A percentile compares a stretch with the other conserved stretches of the same genome.
These are phyloP conservation scores for Gavia stellata DNA, from an alignment of 2,113 vertebrate genomes.

Conservation along the genomic window DNA sequence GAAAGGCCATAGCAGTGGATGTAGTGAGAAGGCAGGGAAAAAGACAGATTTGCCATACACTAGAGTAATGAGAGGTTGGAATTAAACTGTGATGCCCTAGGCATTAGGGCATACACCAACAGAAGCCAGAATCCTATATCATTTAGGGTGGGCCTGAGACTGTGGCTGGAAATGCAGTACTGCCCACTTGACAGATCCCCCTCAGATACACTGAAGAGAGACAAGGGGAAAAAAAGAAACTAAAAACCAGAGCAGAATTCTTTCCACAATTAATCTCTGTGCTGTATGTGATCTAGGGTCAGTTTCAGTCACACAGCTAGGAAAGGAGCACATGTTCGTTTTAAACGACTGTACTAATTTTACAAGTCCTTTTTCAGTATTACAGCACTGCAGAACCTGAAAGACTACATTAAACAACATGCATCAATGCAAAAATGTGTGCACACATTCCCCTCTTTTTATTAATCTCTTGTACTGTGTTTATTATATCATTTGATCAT, in stretches of 20 bases:
- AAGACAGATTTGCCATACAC: not conserved
- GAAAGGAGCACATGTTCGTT: not conserved
- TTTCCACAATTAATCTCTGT: not conserved
- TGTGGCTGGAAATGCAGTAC: not conserved
- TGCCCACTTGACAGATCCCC: not conserved
- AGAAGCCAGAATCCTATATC: not conserved
- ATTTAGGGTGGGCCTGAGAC: not conserved
- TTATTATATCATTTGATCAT: not conserved
- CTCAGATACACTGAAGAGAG: not conserved
- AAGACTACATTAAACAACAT: not conserved
- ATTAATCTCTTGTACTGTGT: not conserved
- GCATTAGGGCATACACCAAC: not conserved
- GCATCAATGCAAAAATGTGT: not conserved
- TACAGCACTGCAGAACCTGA: not conserved
- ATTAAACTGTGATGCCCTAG: not conserved
- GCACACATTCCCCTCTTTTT: not conserved
- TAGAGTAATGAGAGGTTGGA: not conserved
- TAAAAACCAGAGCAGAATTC: not conserved
- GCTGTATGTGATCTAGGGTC: too few species aligned
- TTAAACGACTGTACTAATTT: not conserved
- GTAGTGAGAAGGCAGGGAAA: not conserved
- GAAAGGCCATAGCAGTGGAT: not conserved
- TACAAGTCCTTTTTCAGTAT: not conserved
- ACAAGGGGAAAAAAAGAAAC: fast-evolving
- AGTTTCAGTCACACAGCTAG: not conserved